Evolutionary conservation across 2,888 invertebrate species (phyloP).

Genomic region (Azorinus chamasolen): DNA sequence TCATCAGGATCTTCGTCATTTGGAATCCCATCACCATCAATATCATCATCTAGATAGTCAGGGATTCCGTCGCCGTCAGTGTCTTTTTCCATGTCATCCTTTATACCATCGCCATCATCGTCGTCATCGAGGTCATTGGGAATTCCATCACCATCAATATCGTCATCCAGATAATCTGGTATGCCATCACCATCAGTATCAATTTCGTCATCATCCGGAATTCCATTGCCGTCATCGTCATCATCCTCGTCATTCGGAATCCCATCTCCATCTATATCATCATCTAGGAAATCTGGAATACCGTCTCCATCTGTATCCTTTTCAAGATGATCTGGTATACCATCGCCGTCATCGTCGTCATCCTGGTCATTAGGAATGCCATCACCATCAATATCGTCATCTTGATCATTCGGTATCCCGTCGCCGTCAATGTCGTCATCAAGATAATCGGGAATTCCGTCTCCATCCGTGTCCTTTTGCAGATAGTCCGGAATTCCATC

Average conservation of each 20-base stretch:
- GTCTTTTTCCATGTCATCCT: slow-evolving; percentile 70
- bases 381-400: slow-evolving; percentile 79
- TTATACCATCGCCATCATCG: slow-evolving; percentile 55
- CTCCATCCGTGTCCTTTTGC: slow-evolving; percentile 79
- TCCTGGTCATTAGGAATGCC: slow-evolving; percentile 78
- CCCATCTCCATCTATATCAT: slow-evolving; percentile 79
- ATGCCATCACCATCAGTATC: slow-evolving; percentile 79
- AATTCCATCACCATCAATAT: slow-evolving; percentile 43
- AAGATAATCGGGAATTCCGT: slow-evolving; percentile 80
- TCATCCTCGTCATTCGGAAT: slow-evolving; percentile 73
- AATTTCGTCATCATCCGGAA: slow-evolving; percentile 44
- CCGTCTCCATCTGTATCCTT: slow-evolving; percentile 77
- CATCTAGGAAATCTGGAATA: slow-evolving; percentile 76
- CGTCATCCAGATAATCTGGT: slow-evolving; percentile 74
- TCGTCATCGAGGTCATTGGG: slow-evolving; percentile 62
- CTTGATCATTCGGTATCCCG: slow-evolving; percentile 79
- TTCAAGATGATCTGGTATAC: slow-evolving; percentile 75
- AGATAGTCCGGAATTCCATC: slow-evolving; percentile 79
- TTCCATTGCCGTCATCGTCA: slow-evolving; percentile 51
- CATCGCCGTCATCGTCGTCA: slow-evolving; percentile 81
- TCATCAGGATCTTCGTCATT: slow-evolving; percentile 74
- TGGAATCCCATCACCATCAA: slow-evolving; percentile 81
- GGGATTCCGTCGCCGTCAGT: slow-evolving; percentile 83
- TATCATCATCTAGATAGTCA: slow-evolving; percentile 73
- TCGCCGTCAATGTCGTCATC: slow-evolving; percentile 80